Evolutionary conservation across 2,113 vertebrate species (phyloP).

Genomic region (Microtus ochrogaster): DNA sequence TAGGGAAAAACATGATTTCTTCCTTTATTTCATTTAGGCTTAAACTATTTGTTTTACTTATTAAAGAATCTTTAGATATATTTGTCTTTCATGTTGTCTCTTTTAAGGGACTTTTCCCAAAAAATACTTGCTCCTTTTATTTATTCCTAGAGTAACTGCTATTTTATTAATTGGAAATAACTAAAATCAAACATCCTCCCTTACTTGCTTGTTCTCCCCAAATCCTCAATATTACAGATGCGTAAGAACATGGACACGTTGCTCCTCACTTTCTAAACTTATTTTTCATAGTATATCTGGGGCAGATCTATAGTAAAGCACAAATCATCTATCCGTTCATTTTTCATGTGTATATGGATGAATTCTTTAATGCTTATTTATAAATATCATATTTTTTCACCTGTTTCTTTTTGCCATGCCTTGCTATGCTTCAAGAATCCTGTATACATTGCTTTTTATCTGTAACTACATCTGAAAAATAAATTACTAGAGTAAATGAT

Average conservation of each 20-base stretch:
- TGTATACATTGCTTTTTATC: neutral
- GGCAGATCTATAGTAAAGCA: neutral
- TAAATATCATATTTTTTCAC: neutral
- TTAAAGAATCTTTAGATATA: constrained; percentile 31
- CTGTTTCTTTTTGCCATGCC: neutral
- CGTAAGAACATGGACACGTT: neutral
- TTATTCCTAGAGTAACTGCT: constrained; percentile 18
- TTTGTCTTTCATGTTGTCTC: accelerated
- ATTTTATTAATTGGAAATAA: neutral
- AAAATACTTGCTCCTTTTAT: neutral
- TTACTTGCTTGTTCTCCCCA: neutral
- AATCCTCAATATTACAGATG: neutral
- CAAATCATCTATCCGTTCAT: neutral
- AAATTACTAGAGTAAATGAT: neutral
- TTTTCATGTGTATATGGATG: accelerated
- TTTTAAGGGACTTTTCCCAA: neutral
- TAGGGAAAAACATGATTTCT: neutral
- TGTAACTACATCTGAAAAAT: neutral
- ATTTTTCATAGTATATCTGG: neutral
- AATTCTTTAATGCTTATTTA: neutral
- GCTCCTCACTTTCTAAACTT: neutral
- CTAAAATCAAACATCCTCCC: neutral
- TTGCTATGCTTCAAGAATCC: neutral
- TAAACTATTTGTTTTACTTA: constrained; percentile 48
- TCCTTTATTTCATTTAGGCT: constrained; percentile 24